phyloP scores from a whole-genome alignment of 2,113 vertebrate species.

The Erythrocebus patas region DNA sequence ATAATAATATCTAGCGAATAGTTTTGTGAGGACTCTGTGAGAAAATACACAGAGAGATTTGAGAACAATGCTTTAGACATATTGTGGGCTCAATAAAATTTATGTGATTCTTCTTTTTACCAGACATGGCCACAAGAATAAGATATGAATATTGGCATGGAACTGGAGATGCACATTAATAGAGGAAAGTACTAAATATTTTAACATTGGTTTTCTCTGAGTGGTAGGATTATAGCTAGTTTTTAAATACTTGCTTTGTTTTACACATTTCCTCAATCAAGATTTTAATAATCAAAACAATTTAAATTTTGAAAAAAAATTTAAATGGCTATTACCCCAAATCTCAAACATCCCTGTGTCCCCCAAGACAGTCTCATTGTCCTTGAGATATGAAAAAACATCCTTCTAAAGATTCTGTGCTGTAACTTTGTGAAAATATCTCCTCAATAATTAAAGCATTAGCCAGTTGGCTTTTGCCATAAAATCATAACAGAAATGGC shows the following conservation, averaged over 20 bases:
- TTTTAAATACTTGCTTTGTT: background rate
- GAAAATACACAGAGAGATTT: background rate
- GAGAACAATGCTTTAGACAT: background rate
- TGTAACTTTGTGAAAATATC: constrained; percentile 60
- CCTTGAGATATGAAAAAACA: constrained; percentile 54
- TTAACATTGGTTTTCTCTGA: background rate
- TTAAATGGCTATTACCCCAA: background rate
- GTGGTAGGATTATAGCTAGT: background rate
- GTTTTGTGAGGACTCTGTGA: background rate
- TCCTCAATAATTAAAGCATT: constrained; percentile 73
- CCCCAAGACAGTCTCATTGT: background rate
- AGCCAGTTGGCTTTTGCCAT: constrained; percentile 68
- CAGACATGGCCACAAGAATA: background rate
- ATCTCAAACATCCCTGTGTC: background rate
- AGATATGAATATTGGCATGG: background rate
- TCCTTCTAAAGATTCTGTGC: constrained; percentile 30
- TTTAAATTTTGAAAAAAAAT: background rate
- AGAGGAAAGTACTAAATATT: background rate
- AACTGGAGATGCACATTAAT: background rate
- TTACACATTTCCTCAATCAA: background rate
- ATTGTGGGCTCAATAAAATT: background rate
- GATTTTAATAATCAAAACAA: background rate
- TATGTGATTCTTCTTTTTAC: background rate
- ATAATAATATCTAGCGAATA: background rate
- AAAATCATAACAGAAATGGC: constrained; percentile 72